Conservation (phyloP, 2,888 invertebrate genomes). For the Cecidostiba fungosa region DNA sequence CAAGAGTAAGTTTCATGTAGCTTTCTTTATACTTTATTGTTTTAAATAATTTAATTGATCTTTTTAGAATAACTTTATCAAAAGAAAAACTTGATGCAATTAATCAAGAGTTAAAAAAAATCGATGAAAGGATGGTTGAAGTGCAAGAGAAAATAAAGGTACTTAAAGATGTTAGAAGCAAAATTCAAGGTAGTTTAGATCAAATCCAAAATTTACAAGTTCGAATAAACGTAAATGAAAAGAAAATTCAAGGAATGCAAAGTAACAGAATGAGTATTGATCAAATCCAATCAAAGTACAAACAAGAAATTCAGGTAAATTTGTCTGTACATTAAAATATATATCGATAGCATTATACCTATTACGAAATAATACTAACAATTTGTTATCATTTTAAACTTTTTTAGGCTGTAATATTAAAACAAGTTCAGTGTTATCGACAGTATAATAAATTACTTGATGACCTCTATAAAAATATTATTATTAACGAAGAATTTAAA, state of each 20-base stretch:
- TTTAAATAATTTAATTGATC: constrained; percentile 21
- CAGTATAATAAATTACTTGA: constrained; percentile 71
- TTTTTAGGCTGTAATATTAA: constrained; percentile 68
- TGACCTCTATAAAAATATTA: constrained; percentile 72
- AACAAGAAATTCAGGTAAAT: constrained; percentile 66
- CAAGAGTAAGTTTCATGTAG: constrained; percentile 69
- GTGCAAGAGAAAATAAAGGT: constrained; percentile 69
- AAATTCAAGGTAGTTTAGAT: constrained; percentile 67
- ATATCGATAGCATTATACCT: neutral
- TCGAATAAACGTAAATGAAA: constrained; percentile 70
- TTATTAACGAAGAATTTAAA: constrained; percentile 70
- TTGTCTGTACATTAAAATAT: neutral
- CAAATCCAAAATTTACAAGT: constrained; percentile 70
- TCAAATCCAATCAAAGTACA: constrained; percentile 70
- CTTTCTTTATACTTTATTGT: constrained; percentile 25
- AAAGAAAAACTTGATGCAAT: constrained; percentile 61
- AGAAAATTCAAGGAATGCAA: constrained; percentile 72
- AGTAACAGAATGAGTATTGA: constrained; percentile 74
- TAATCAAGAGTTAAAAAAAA: constrained; percentile 72
- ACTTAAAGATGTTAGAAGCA: constrained; percentile 66
- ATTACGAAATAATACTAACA: neutral
- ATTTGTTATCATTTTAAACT: constrained; percentile 42
- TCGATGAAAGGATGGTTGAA: constrained; percentile 70
- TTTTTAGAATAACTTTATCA: constrained; percentile 77
- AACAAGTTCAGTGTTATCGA: constrained; percentile 73